Base-by-base conservation (phyloP, 1,140 invertebrate genomes). In the Maniola jurtina region DNA sequence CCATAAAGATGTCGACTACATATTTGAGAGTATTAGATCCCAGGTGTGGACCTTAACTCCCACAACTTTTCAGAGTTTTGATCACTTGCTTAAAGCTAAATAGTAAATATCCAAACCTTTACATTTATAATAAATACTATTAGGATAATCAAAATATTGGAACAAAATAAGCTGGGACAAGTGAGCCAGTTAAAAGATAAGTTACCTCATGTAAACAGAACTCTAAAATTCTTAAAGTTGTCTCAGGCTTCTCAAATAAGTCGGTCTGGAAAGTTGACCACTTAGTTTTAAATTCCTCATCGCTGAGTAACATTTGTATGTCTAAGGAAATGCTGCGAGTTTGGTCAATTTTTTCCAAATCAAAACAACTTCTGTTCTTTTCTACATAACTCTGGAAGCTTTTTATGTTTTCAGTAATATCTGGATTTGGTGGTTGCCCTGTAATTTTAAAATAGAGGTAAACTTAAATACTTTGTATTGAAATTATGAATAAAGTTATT, bases 181-280 rank as follows among this genome's bases (percentile, higher is more conserved):
- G 42, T 55, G 7, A 14, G 45, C 0, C 13, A 63, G 52, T 55
- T 36, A 60, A 55, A 10, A 33, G 11, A 45, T 25, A 58, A 72
- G 72, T 66, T 71, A 95, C 93, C 86, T 96, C 93, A 91, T 96
- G 94, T 84, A 96, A 93, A 61, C 95, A 94, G 68, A 96, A 88
- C 62, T 94, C 94, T 34, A 97, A 81, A 73, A 94, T 93, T 60
- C 92, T 92, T 33, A 97, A 89, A 47, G 93, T 92, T 67, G 91
- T 88, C 66, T 92, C 91, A 11, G 96, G 94, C 67, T 92, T 92
- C 60, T 94, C 93, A 75, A 91, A 92, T 60, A 97, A 81, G 66
- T 96, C 94, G 48, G 86, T 90, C 67, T 92, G 86, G 79, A 97
- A 95, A 67, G 92, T 84, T 38, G 92, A 78, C 94, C 95, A 95